Conservation (phyloP, 2,888 invertebrate genomes). For the Drosophila anomalata region DNA sequence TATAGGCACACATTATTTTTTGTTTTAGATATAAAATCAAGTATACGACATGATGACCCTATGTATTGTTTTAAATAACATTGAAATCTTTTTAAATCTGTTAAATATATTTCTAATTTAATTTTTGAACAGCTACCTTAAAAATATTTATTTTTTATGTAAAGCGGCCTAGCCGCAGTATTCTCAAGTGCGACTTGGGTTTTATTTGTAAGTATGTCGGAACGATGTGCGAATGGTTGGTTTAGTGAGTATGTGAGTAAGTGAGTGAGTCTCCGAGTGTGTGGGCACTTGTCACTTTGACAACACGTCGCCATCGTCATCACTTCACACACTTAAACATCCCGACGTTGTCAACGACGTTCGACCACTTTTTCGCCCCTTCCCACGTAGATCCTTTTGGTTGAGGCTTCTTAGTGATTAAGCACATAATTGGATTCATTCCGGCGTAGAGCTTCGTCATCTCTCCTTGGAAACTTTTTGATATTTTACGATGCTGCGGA, state of each 20-base stretch:
- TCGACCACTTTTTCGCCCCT: constrained; percentile 23
- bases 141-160: not conserved
- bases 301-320: constrained; percentile 46
- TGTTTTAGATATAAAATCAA: not conserved
- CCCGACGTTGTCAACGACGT: constrained; percentile 57
- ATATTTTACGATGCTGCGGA: constrained; percentile 65
- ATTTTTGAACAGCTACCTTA: too few relatives aligned
- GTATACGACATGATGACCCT: not conserved
- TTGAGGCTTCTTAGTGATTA: constrained; percentile 68
- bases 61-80: too few relatives aligned
- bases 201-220: constrained; percentile 38
- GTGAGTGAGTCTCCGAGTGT: constrained; percentile 33
- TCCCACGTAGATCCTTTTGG: constrained; percentile 6
- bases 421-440: constrained; percentile 81
- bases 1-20: not conserved
- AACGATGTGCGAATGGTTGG: constrained; percentile 30
- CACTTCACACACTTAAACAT: constrained; percentile 40
- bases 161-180: too few relatives aligned
- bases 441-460: constrained; percentile 62
- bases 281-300: constrained; percentile 54
- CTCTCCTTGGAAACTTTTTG: constrained; percentile 59
- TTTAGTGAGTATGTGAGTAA: constrained; percentile 29
- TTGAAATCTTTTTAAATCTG: too few relatives aligned
- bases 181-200: constrained; percentile 6
- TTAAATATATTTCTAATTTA: too few relatives aligned